Base-by-base conservation (phyloP, 2,113 vertebrate genomes). In the Butorides virescens region DNA sequence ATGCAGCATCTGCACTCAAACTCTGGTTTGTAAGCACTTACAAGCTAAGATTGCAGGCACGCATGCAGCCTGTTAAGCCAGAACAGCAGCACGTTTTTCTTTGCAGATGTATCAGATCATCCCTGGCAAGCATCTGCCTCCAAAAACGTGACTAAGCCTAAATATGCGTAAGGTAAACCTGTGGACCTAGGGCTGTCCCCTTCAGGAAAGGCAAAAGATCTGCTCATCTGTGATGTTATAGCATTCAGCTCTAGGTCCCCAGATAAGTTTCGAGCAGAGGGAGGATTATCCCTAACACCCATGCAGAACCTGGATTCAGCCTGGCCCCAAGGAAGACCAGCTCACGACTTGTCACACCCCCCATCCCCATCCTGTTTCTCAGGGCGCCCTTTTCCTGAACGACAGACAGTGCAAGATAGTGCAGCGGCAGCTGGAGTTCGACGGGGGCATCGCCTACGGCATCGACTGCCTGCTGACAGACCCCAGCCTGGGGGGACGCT, bases 381-480 rank as follows among this genome's bases (percentile, higher is more conserved):
- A 99, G 99, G 99, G 99, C 0, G 97, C 98, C 1, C 98, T 99
- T 81, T 99, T 98, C 75, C 94, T 99, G 32, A 99, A 99, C 0
- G 92, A 97, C 3, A 97, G 97, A 21, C 97, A 50, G 25, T 99
- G 99, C 84, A 98, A 95, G 53, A 98, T 99, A 26, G 79, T 98
- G 50, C 98, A 99, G 96, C 97, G 99, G 76, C 98, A 99, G 84
- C 97, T 99, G 16, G 27, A 97, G 36, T 99, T 99, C 7, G 98
- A 97, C 1, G 93, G 96, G 1, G 99, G 99, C 5, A 83, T 99
- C 1, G 98, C 98, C 56, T 99, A 99, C 0, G 99, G 99, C 30
- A 99, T 99, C 23, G 73, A 99, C 98, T 99, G 99, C 93, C 96
- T 99, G 76, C 97, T 99, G 95, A 97, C 90, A 4, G 98, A 99